Conservation (phyloP, 2,888 invertebrate genomes). For the Acanthosepion esculentum region DNA sequence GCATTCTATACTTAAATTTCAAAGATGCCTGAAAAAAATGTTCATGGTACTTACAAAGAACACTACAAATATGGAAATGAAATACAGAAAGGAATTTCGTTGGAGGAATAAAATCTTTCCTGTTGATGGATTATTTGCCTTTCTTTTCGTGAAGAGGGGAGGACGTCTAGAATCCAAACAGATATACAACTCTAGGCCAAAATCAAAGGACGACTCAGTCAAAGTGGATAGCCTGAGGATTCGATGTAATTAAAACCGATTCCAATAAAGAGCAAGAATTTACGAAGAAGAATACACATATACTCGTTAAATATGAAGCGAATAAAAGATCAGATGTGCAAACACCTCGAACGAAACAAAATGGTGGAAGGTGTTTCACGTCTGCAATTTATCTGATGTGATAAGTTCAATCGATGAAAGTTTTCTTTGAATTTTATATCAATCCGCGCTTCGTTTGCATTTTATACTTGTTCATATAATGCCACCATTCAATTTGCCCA, state of each 20-base stretch:
- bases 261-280: neutral
- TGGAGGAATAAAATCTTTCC: too few relatives aligned
- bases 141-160: too few relatives aligned
- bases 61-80: too few relatives aligned
- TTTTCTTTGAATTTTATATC: neutral
- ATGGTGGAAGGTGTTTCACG: neutral
- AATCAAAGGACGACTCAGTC: neutral
- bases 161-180: too few relatives aligned
- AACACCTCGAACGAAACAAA: neutral
- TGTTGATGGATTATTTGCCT: too few relatives aligned
- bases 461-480: too few relatives aligned
- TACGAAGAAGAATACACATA: neutral
- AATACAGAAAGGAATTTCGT: too few relatives aligned
- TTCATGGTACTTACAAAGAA: too few relatives aligned
- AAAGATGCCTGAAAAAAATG: too few relatives aligned
- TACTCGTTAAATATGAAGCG: neutral
- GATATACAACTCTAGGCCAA: neutral
- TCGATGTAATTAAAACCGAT: neutral
- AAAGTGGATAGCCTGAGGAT: neutral
- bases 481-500: too few relatives aligned
- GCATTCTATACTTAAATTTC: too few relatives aligned
- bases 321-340: neutral
- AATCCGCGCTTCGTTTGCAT: neutral
- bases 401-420: neutral
- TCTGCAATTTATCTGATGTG: neutral